Evolutionary conservation across 23 tunicate genomes (phyloP).

Genomic region (Trididemnum nubilum): DNA sequence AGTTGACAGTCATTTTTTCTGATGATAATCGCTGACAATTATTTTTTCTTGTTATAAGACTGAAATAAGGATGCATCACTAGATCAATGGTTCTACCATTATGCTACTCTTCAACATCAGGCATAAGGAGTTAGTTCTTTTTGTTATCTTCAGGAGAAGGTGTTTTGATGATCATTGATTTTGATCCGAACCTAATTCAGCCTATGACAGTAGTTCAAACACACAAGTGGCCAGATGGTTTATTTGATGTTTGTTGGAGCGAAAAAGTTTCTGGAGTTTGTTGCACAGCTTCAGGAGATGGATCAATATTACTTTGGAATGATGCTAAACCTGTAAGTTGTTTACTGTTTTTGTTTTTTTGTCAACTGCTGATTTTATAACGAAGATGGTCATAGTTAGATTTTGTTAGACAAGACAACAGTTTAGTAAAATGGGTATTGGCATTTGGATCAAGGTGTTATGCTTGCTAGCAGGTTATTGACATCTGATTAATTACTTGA

Average conservation of each 20-base stretch:
- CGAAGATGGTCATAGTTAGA: not conserved
- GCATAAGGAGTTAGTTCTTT: too few relatives aligned
- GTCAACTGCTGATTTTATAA: not conserved
- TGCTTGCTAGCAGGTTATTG: too few relatives aligned
- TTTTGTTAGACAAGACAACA: not conserved
- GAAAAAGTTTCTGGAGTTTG: constrained; percentile 65
- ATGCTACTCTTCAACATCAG: too few relatives aligned
- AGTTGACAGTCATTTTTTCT: too few relatives aligned
- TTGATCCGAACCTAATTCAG: constrained; percentile 25
- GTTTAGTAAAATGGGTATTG: too few relatives aligned
- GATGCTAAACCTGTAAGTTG: constrained; percentile 32
- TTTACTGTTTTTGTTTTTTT: not conserved
- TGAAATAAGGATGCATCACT: too few relatives aligned
- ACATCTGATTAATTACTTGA: too few relatives aligned
- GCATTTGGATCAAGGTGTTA: too few relatives aligned
- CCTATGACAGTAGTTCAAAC: constrained; percentile 35
- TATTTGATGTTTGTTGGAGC: constrained; percentile 93
- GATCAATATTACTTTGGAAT: constrained; percentile 77
- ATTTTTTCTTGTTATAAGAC: too few relatives aligned
- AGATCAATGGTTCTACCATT: too few relatives aligned
- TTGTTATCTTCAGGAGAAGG: constrained; percentile 39
- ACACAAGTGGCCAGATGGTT: constrained; percentile 70
- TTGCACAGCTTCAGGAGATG: constrained; percentile 91
- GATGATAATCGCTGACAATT: too few relatives aligned
- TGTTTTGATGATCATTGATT: constrained; percentile 61